Base-by-base conservation (phyloP, 1,140 invertebrate genomes). In the Adelges cooleyi region DNA sequence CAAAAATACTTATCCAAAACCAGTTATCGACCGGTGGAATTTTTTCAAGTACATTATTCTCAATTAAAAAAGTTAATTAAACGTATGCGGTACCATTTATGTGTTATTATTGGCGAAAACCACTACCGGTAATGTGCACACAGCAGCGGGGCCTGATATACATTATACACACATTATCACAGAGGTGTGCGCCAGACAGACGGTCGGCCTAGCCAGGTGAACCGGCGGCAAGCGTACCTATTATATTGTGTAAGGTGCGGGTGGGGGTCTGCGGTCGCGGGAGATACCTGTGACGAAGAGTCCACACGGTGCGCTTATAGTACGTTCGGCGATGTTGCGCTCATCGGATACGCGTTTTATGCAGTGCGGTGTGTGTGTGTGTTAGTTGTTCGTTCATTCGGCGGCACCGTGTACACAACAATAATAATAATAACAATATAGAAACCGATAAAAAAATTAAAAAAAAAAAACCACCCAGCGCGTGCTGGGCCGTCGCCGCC, bases 131-230 rank as follows among this genome's bases (percentile, higher is more conserved):
- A n/a, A n/a, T n/a, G n/a, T n/a, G n/a, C n/a, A n/a, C n/a, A n/a
- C n/a, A n/a, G n/a, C n/a, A n/a, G n/a, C n/a, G n/a, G n/a, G n/a
- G n/a, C n/a, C n/a, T n/a, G n/a, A n/a, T n/a, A n/a, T n/a, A n/a
- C 33, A 13, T 36, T 36, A 8, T 36, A 36, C n/a, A 6, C 40
- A 18, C 40, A 18, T 27, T 20, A 20, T 22, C 29, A 10, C 6
- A 6, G 36, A 38, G 36, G 36, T 22, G 18, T n/a, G 4, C 52
- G 20, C 18, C 15, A 59, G 54, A 59, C 54, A 27, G 40, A 59
- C 54, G 38, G 54, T 44, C 40, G 29, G 38, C 38, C 20, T 11
- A n/a, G 22, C 54, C 54, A 59, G 54, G 54, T 44, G 54, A 59
- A 59, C 54, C 54, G 54, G 54, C 44, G 51, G 29, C n/a, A 9